phyloP scores from a whole-genome alignment of 2,113 vertebrate genomes.

The Paradisaea rubra region DNA sequence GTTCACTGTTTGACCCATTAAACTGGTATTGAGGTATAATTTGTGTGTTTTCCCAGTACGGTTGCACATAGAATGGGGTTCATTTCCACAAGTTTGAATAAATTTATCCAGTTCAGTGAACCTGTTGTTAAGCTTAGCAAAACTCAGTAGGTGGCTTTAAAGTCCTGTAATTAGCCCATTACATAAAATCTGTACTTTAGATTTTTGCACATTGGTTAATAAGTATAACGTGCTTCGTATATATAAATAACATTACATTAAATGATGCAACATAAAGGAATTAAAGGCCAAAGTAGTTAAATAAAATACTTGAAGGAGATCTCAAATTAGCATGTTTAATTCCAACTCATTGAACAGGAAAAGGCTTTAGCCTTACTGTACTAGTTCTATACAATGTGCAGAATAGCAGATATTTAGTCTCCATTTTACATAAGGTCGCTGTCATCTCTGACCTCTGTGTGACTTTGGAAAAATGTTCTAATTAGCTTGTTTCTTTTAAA shows the following conservation, averaged over 20 bases:
- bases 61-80: conserved; percentile 80
- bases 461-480: conserved; percentile 26
- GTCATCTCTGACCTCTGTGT: conserved; percentile 16
- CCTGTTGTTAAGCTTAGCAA: conserved; percentile 83
- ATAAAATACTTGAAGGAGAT: conserved; percentile 82
- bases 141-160: conserved; percentile 87
- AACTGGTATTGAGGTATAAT: conserved; percentile 86
- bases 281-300: conserved; percentile 79
- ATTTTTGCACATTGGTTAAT: conserved; percentile 81
- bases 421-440: not conserved
- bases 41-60: conserved; percentile 86
- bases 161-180: conserved; percentile 88
- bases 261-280: conserved; percentile 77
- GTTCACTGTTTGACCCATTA: conserved; percentile 85
- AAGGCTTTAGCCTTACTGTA: conserved; percentile 87
- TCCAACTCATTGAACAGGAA: conserved; percentile 88
- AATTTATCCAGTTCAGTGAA: conserved; percentile 89
- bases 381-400: conserved; percentile 61
- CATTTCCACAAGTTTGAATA: conserved; percentile 86
- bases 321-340: conserved; percentile 94
- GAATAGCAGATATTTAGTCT: conserved; percentile 13
- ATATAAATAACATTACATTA: conserved; percentile 78
- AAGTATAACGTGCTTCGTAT: conserved; percentile 79
- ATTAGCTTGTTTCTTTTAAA: conserved; percentile 46
- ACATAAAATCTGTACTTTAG: conserved; percentile 84